Evolutionary conservation across 2,113 vertebrate genomes (phyloP), one percentile per base, ranked within the genome.

Genomic region (Cacatua alba): DNA sequence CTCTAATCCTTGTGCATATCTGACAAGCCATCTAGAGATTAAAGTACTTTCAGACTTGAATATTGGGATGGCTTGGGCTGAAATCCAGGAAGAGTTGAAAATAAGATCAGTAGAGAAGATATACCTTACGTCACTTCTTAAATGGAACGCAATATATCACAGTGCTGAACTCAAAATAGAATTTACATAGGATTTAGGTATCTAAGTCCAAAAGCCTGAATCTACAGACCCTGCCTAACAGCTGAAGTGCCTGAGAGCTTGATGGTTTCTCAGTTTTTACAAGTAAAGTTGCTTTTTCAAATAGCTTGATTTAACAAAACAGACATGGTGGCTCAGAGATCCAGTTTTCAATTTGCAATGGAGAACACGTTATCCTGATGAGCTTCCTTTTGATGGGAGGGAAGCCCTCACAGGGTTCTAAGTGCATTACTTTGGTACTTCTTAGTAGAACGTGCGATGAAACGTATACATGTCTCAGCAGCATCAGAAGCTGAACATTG

Each of bases 41-140:
- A 79, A 88, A 94, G 63, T 74, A 65, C 75, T 76, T 95, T 90
- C 11, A 60, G 6, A 48, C 49, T 44, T 94, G 67, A 49, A 62
- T 90, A 69, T 33, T 77, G 21, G 31, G 17, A 86, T 52, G 59
- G 15, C 41, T 97, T 90, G 41, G 59, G 53, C 63, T 90, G 68
- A 88, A 95, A 93, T 90, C 18, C 79, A 90, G 59, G 59, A 87
- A 72, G 14, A 88, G 18, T 1, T 88, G 75, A 76, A 95, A 95
- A 59, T 76, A 85, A 72, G 79, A 93, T 90, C 62, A 87, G 23
- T 29, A 85, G 39, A 85, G 33, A 87, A 87, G 69, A 68, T 75
- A 68, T 4, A 70, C 52, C 35, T 90, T 82, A 78, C 87, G 29
- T 75, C 26, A 13, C 29, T 44, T 87, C 51, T 89, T 82, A 93